Percentiles rank a stretch among this genome's conserved stretches.
Conservation (phyloP, 1,140 invertebrate genomes). For the Drosophila tani region DNA sequence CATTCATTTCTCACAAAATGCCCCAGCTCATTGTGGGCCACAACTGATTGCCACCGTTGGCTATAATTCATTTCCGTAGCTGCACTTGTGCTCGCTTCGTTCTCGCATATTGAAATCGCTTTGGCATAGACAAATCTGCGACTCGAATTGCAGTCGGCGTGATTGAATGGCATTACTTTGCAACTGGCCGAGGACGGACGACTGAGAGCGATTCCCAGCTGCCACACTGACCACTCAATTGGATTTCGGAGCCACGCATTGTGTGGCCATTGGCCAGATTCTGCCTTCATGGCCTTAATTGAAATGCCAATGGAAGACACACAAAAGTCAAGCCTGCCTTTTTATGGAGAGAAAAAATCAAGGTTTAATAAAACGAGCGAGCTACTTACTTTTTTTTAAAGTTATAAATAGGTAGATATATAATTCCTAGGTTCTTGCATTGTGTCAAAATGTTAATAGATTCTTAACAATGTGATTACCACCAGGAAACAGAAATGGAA, state of each 20-base stretch:
- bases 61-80: slow-evolving; percentile 50
- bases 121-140: slow-evolving; percentile 44
- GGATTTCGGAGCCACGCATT: slow-evolving; percentile 42
- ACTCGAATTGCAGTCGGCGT: slow-evolving; percentile 22
- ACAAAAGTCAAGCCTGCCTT: not conserved
- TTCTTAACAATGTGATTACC: slow-evolving; percentile 1
- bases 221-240: slow-evolving; percentile 47
- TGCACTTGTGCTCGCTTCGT: slow-evolving; percentile 33
- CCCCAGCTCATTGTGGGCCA: slow-evolving; percentile 36
- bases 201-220: slow-evolving; percentile 23
- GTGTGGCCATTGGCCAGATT: slow-evolving; percentile 31
- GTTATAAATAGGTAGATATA: not conserved
- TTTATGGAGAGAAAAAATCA: not conserved
- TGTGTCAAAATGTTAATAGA: not conserved
- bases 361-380: not conserved
- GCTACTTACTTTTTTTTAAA: not conserved
- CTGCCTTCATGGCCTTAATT: slow-evolving; percentile 55
- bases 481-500: not conserved
- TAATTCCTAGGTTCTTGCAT: not conserved
- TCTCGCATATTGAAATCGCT: slow-evolving; percentile 45
- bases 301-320: slow-evolving; percentile 20
- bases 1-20: slow-evolving; percentile 57
- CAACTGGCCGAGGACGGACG: slow-evolving; percentile 7
- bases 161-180: slow-evolving; percentile 49
- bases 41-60: slow-evolving; percentile 42